Evolutionary conservation across 1,140 invertebrate species (phyloP).

Genomic region (Anoplolepis gracilipes): DNA sequence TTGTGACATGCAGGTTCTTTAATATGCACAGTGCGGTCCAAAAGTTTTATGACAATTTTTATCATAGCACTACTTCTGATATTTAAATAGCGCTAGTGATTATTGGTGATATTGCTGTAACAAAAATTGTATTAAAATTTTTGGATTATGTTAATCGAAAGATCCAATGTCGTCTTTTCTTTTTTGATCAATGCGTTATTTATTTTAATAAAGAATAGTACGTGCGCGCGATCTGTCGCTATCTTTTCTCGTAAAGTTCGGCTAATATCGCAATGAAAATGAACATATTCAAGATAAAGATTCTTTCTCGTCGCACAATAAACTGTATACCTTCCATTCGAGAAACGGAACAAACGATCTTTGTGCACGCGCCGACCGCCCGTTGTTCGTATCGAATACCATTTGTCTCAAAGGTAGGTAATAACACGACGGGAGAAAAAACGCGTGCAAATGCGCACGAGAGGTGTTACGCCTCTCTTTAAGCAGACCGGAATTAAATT

Average conservation of each 20-base stretch:
- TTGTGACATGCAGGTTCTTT: constrained; percentile 2
- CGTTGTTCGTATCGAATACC: background rate
- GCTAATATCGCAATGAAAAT: background rate
- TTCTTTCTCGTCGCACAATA: background rate
- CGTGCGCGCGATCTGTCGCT: background rate
- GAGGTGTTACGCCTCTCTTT: constrained; percentile 33
- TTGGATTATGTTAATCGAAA: too few relatives aligned
- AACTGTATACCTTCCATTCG: background rate
- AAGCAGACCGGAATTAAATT: background rate
- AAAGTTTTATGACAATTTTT: background rate
- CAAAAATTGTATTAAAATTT: too few relatives aligned
- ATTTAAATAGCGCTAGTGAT: too few relatives aligned
- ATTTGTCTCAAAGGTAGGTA: constrained; percentile 8
- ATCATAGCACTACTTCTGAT: too few relatives aligned
- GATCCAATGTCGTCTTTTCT: background rate
- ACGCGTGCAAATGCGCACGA: constrained; percentile 22
- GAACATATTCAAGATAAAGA: background rate
- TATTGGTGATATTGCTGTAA: too few relatives aligned
- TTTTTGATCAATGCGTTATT: background rate
- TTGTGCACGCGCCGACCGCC: constrained; percentile 26
- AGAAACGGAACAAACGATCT: background rate
- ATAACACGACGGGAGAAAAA: background rate
- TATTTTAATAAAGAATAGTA: background rate
- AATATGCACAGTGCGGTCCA: background rate
- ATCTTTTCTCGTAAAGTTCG: background rate